phyloP scores from a whole-genome alignment of 1,140 invertebrate genomes.

The Bombus picipes region DNA sequence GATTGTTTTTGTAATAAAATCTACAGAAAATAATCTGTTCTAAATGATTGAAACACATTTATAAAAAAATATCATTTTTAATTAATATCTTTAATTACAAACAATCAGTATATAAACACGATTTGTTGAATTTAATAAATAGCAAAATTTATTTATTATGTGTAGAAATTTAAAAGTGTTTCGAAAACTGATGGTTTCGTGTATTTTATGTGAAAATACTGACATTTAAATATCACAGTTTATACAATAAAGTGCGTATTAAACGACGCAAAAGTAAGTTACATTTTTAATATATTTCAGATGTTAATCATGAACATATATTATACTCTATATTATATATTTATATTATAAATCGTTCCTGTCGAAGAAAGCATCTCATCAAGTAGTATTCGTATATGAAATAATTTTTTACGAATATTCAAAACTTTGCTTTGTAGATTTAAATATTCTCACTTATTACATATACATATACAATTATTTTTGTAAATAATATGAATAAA shows the following conservation, averaged over 20 bases:
- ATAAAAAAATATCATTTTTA: neutral
- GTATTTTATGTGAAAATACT: neutral
- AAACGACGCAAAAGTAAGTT: constrained; percentile 29
- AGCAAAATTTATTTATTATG: neutral
- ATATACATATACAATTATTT: too few relatives aligned
- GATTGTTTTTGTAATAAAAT: constrained; percentile 14
- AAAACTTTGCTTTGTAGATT: neutral
- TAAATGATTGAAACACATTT: neutral
- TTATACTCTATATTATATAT: neutral
- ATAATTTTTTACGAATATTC: neutral
- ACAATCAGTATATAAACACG: too few relatives aligned
- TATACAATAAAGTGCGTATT: neutral
- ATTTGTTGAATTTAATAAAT: neutral
- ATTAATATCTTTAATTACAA: too few relatives aligned
- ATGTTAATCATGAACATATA: neutral
- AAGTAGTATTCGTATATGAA: neutral
- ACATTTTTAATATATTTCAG: constrained; percentile 14
- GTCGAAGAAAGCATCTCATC: neutral
- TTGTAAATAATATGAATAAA: neutral
- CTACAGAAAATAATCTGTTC: neutral
- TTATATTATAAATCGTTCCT: neutral
- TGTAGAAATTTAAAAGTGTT: neutral
- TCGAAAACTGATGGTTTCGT: neutral
- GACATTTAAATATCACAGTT: neutral
- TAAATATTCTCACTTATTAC: neutral